Evolutionary conservation across 2,113 vertebrate species (phyloP), one percentile per base, ranked within the genome.

Genomic region (Centrocercus urophasianus): DNA sequence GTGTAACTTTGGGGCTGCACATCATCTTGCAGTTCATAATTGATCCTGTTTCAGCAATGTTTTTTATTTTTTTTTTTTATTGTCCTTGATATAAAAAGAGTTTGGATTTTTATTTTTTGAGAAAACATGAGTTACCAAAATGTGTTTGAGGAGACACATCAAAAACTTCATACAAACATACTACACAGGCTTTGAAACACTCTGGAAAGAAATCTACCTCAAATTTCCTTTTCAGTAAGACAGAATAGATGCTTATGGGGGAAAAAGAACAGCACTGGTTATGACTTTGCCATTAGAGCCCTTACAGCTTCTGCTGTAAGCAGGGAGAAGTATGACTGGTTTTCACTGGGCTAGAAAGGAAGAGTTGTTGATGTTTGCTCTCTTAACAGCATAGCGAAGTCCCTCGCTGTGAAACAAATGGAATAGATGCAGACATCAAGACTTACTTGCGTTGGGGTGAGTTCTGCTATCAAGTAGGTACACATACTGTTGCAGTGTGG

Each of bases 1-100:
- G 72, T 91, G 42, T 50, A 93, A 92, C 89, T 92, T 93, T 70
- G 91, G 89, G 92, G 89, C 74, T 77, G 36, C 56, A 47, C 32
- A 42, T 72, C 93, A 14, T 74, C 82, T 83, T 83, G 52, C 20
- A 5, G 28, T 69, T 89, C 13, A 4, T 80, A 66, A 89, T 78
- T 71, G 66, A 75, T 91, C 69, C 36, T 85, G 45, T 38, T 81
- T 93, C 61, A 73, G 30, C n/a, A 81, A 42, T 40, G 27, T 48
- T 88, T 89, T 83, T 38, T 61, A 11, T 34, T 59, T 4, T 30
- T n/a, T 6, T 16, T 40, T n/a, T 42, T 50, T n/a, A 36, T 42
- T 14, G 6, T 28, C 2, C 11, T 38, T 60, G 57, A 14, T 25
- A 52, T 48, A 57, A 50, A 64, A 6, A 0, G 22, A 65, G 5